Base-by-base conservation (phyloP, 1,140 invertebrate species). In the Dolichoris vasculosae region DNA sequence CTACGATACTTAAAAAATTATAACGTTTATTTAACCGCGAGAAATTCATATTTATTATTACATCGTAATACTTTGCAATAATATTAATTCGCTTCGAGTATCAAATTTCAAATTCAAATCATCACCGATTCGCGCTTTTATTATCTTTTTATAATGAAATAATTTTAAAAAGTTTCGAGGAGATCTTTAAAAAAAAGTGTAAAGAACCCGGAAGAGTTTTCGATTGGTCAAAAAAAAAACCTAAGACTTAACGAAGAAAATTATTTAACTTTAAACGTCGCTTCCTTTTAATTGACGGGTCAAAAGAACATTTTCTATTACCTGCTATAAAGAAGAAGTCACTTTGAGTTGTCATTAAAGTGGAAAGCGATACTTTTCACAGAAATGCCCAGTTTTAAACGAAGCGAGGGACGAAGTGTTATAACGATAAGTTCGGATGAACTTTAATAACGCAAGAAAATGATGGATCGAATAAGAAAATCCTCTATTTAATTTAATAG, bases 261-360 rank as follows among this genome's bases (percentile, higher is more conserved):
- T 82, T 69, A 82, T 69, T 30, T n/a, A 15, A 35, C 30, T 67
- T 48, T 4, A 48, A 69, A 64, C 30, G 13, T 59, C 80, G 7
- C 46, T 73, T 51, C 32, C 23, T 59, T 59, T 83, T 40, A 59
- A 75, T 51, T 38, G 67, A 76, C 38, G 32, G 35, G 38, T 43
- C 59, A n/a, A 79, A 84, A 79, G 55, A 78, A 71, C 8, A 84
- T 40, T 84, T 84, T 79, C 76, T 40, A 46, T 69, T 30, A 23
- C 59, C 17, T 40, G n/a, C 40, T 23, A 78, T 26, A 79, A 78
- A 84, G 71, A 48, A 63, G 46, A 59, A 26, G 40, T 32, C 55
- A 30, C 40, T 35, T 38, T 23, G 26, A 38, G 43, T 32, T 51
- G n/a, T 67, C 46, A 30, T 77, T 20, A 51, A 46, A 77, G 26